Evolutionary conservation across 2,888 invertebrate species (phyloP).

Genomic region (Pedicia rivosa): DNA sequence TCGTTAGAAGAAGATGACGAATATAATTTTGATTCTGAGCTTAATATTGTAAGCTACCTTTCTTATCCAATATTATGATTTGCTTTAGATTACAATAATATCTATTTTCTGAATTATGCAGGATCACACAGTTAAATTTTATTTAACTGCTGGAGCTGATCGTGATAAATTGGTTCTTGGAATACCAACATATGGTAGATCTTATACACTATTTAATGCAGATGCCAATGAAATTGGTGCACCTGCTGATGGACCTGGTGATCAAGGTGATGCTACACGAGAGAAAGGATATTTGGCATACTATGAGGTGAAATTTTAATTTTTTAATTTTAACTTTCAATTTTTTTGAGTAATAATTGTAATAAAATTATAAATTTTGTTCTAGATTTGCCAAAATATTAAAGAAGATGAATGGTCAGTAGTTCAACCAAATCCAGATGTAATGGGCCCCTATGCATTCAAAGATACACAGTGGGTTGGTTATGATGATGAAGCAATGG

Average conservation of each 20-base stretch:
- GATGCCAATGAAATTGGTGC: constrained; percentile 75
- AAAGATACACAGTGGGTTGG: constrained; percentile 87
- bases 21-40: constrained; percentile 73
- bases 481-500: constrained; percentile 76
- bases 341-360: background rate
- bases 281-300: constrained; percentile 88
- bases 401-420: constrained; percentile 64
- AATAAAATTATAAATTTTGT: constrained; percentile 3
- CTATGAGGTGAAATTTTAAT: constrained; percentile 51
- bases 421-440: constrained; percentile 59
- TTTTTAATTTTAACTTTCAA: background rate
- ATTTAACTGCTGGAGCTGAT: constrained; percentile 63
- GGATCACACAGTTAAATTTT: constrained; percentile 75
- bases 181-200: constrained; percentile 79
- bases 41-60: constrained; percentile 66
- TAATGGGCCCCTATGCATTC: constrained; percentile 82
- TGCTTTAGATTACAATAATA: background rate
- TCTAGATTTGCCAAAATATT: constrained; percentile 71
- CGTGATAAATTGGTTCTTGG: constrained; percentile 67
- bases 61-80: background rate
- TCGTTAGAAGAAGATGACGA: constrained; percentile 68
- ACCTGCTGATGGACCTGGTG: constrained; percentile 80
- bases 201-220: constrained; percentile 75
- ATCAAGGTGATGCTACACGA: constrained; percentile 77
- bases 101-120: constrained; percentile 24